Conservation (phyloP, 2,797 vertebrate genomes). For the Pseudocheirus occidentalis region DNA sequence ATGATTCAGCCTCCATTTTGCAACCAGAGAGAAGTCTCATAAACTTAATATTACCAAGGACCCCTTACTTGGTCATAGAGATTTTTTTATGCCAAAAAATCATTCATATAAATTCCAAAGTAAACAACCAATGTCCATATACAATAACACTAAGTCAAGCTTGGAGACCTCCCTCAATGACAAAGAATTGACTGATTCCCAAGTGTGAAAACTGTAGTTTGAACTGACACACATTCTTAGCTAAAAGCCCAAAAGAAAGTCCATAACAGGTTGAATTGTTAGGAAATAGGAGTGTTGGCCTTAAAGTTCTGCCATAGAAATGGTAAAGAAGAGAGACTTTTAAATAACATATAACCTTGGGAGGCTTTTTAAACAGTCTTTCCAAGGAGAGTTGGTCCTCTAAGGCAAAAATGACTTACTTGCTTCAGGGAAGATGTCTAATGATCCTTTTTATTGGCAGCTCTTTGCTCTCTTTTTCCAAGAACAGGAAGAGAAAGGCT, state of each 20-base stretch:
- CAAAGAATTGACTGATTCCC: not conserved
- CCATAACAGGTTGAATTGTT: not conserved
- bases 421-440: constrained; percentile 63
- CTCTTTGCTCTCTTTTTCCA: not conserved
- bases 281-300: not conserved
- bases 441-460: constrained; percentile 70
- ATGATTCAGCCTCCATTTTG: not conserved
- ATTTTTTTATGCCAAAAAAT: not conserved
- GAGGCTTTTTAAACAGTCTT: constrained; percentile 66
- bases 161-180: not conserved
- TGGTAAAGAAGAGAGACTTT: not conserved
- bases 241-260: not conserved
- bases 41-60: not conserved
- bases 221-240: not conserved
- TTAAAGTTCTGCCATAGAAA: not conserved
- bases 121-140: not conserved
- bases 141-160: not conserved
- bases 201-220: not conserved
- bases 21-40: not conserved
- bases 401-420: constrained; percentile 74
- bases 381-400: constrained; percentile 55
- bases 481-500: constrained; percentile 49
- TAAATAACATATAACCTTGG: constrained; percentile 25
- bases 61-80: not conserved
- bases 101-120: not conserved